These are phyloP conservation scores for Caenorhabditis drosophilae DNA, from an alignment of 2,888 invertebrate species.

Conservation along the genomic window DNA sequence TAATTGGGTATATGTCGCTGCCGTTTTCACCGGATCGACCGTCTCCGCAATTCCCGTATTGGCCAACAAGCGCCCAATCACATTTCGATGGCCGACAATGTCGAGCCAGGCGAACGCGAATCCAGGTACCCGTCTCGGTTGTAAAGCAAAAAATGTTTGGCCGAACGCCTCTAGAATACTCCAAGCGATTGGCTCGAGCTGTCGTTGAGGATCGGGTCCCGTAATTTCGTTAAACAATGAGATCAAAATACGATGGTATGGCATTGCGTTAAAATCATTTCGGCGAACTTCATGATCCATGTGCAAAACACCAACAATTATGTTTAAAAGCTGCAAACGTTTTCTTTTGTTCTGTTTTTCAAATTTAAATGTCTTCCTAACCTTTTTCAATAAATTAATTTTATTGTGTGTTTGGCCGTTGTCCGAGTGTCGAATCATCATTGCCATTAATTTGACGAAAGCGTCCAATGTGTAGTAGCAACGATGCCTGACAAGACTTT, in stretches of 20 bases:
- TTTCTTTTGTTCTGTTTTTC: no score
- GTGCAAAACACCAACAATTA: conserved; percentile 90
- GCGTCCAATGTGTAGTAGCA: conserved; percentile 84
- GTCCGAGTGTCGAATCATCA: conserved; percentile 82
- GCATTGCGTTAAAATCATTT: conserved; percentile 91
- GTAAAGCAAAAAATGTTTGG: conserved; percentile 82
- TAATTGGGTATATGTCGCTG: conserved; percentile 87
- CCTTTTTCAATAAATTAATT: conserved; percentile 91
- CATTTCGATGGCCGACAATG: conserved; percentile 83
- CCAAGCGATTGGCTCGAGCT: conserved; percentile 88
- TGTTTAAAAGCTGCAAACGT: no score
- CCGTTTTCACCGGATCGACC: conserved; percentile 46
- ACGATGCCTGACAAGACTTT: conserved; percentile 80
- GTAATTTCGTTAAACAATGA: conserved; percentile 95
- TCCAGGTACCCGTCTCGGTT: conserved; percentile 90
- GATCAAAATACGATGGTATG: conserved; percentile 94
- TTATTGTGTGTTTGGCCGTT: conserved; percentile 90
- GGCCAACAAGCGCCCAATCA: conserved; percentile 52
- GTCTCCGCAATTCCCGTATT: conserved; percentile 44
- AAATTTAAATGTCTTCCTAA: no score
- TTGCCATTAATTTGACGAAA: conserved; percentile 67
- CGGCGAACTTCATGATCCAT: conserved; percentile 93
- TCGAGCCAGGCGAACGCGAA: conserved; percentile 99
- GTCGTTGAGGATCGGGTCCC: conserved; percentile 74
- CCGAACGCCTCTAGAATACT: conserved; percentile 80